Conservation (phyloP, 2,888 invertebrate genomes). For the Fragum whitleyi region DNA sequence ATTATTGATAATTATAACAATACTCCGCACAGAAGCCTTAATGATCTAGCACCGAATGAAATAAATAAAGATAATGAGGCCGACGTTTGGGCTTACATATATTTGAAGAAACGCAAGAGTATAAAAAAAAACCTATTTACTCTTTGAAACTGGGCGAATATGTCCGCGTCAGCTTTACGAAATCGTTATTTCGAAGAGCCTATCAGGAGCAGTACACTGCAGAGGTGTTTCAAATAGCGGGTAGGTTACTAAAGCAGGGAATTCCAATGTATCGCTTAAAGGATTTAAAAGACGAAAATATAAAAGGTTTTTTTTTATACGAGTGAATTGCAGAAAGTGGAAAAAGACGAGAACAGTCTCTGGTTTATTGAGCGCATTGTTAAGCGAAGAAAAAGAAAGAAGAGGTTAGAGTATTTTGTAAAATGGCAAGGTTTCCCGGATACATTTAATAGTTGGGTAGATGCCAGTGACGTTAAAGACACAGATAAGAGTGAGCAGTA, state of each 20-base stretch:
- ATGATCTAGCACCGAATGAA: conserved; percentile 35
- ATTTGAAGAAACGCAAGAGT: conserved; percentile 28
- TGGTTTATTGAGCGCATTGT: conserved; percentile 46
- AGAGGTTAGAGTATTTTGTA: conserved; percentile 42
- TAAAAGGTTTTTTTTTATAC: conserved; percentile 45
- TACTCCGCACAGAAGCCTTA: conserved; percentile 36
- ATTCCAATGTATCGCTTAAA: conserved; percentile 42
- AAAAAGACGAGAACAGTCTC: conserved; percentile 51
- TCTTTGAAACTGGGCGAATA: conserved; percentile 30
- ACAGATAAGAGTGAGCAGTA: conserved; percentile 4
- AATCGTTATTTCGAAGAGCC: conserved; percentile 31
- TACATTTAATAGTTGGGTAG: conserved; percentile 51
- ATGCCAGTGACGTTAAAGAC: conserved; percentile 48
- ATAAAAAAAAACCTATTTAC: conserved; percentile 27
- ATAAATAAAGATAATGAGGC: conserved; percentile 40
- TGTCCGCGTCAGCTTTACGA: conserved; percentile 37
- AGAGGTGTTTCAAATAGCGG: conserved; percentile 45
- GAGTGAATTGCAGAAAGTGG: conserved; percentile 45
- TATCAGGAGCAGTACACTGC: conserved; percentile 43
- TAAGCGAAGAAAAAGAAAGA: conserved; percentile 42
- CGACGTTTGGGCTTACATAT: conserved; percentile 45
- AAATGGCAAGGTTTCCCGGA: conserved; percentile 52
- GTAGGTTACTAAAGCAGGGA: conserved; percentile 30
- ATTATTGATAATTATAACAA: conserved; percentile 27
- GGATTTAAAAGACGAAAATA: conserved; percentile 38